Conservation (phyloP, 2,113 vertebrate species). For the Falcunculus frontatus region DNA sequence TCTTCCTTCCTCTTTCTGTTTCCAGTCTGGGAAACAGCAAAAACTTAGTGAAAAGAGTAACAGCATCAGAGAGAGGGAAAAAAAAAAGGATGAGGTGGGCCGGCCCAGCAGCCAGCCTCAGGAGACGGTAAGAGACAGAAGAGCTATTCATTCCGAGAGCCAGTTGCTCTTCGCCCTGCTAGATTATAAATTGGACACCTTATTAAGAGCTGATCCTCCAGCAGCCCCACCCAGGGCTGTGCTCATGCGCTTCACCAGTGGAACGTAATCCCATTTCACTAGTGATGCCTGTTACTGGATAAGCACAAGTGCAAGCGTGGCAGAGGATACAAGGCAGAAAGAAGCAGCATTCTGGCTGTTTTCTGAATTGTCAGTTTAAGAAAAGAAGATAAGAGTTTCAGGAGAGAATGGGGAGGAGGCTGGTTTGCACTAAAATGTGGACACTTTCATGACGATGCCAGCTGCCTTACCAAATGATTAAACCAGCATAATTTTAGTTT, state of each 20-base stretch:
- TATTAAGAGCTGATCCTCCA: conserved; percentile 37
- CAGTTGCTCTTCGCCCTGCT: conserved; percentile 42
- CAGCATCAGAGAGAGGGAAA: background rate
- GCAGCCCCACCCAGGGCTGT: conserved; percentile 39
- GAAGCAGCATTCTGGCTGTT: background rate
- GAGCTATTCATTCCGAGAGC: conserved; percentile 42
- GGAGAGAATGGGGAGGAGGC: background rate
- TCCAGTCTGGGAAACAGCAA: background rate
- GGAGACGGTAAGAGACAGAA: conserved; percentile 49
- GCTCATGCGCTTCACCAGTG: background rate
- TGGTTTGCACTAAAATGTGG: background rate
- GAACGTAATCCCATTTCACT: background rate
- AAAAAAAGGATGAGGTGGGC: background rate
- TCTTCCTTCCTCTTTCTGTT: conserved; percentile 34
- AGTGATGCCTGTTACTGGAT: background rate
- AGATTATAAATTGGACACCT: conserved; percentile 53
- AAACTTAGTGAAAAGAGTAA: background rate
- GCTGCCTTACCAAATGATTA: background rate
- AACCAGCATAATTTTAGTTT: background rate
- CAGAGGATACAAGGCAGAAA: background rate
- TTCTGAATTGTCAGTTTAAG: background rate
- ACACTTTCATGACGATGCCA: background rate
- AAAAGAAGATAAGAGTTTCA: background rate
- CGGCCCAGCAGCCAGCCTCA: background rate
- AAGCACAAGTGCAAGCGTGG: background rate